Evolutionary conservation across 2,113 vertebrate genomes (phyloP), one percentile per base, ranked within the genome.

Genomic region (Terrapene triunguis): DNA sequence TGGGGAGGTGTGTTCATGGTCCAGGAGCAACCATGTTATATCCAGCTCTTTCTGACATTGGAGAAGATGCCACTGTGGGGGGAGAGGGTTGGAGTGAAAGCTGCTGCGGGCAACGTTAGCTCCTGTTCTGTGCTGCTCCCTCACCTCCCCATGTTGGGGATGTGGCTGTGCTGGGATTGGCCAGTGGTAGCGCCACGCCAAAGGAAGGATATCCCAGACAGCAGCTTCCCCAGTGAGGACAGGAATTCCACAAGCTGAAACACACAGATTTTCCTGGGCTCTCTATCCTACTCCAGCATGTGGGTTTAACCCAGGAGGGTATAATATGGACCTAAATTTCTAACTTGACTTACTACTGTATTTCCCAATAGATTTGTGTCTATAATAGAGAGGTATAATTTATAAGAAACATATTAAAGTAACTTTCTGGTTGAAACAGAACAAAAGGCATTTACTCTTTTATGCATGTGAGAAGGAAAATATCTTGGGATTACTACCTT

Each of bases 401-500:
- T 24, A 78, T 47, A 78, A 27, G 74, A 78, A 78, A 78, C 25
- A 4, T 47, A 25, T 14, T 27, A 44, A 76, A 48, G 6, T 0
- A 32, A 29, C 16, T 59, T 17, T 17, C 0, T 0, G 16, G 17
- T 2, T 27, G 5, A 62, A 54, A 51, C 21, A 48, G 29, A 2
- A 1, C 0, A 14, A 57, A 90, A 62, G 54, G 19, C 13, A 29
- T 87, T 81, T 51, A 42, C 44, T 69, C 12, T 51, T 54, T 51
- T 54, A 57, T 17, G 79, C 35, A 38, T 38, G 65, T 72, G 65
- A 38, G 9, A 38, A 72, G 65, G n/a, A 72, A 72, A 38, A 72
- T 47, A 44, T 8, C 12, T 80, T 4, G 35, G 86, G 76, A 84
- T 54, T 19, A 17, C 1, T 42, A 90, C 51, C 29, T 35, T 57